Evolutionary conservation across 1,140 invertebrate genomes (phyloP), one percentile per base, ranked within the genome.

Genomic region (Sipha flava): DNA sequence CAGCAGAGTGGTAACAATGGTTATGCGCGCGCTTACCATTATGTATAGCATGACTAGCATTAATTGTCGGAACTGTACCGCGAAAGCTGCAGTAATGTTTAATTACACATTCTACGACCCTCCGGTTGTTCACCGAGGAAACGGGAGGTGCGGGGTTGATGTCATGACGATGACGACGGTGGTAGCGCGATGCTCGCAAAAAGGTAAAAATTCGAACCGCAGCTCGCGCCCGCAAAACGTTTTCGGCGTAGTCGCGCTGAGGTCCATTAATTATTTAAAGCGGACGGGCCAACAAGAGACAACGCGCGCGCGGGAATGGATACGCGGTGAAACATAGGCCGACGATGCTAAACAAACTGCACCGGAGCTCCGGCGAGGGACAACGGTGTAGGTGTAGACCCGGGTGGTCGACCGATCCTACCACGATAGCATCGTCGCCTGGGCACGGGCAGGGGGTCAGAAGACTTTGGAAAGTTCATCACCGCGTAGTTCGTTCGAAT

Each of bases 231-330:
- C 40, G 40, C 40, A 26, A 10, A 54, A 52, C 34, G 73, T 52
- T 77, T 77, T 77, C 18, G 73, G 72, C 49, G 49, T 75, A 43
- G 49, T 52, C 73, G 49, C 43, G 52, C 72, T 31, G 37, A 40
- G 52, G 73, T 77, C 73, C 73, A 77, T 77, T 77, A 77, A 77
- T 77, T 77, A 77, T 77, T 77, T 59, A 77, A 40, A 77, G 52
- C 73, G 49, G 34, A 57, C 73, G 73, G 73, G 73, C 49, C 57
- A 77, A 77, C 73, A 59, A 77, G 47, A 37, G 73, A 59, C 52
- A 59, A 77, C 73, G 29, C 37, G 18, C 64, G n/a, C n/a, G n/a
- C n/a, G n/a, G 18, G 72, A 75, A 75, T 54, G 47, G 70, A 52
- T 73, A 49, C 70, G n/a, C 70, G 70, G 45, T 47, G 29, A 52